A percentile compares a stretch with the other conserved stretches of the same genome.
phyloP scores from a whole-genome alignment of 2,113 vertebrate species.

The Murina feae region DNA sequence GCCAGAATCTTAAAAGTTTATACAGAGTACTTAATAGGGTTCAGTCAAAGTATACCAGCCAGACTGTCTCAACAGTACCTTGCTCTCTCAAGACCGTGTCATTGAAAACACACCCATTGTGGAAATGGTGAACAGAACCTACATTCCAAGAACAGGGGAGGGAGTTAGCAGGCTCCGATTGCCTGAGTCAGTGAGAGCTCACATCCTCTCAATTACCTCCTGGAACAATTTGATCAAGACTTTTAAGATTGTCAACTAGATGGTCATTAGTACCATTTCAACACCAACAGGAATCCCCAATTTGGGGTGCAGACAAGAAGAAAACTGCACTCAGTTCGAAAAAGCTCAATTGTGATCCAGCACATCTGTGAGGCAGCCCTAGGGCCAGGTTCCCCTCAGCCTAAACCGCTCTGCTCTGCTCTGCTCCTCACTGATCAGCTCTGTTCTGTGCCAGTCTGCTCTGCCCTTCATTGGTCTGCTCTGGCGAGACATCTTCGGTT shows the following conservation, averaged over 20 bases:
- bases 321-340: not conserved
- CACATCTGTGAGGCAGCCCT: not conserved
- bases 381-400: not conserved
- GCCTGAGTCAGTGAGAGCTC: not conserved
- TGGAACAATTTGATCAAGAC: not conserved
- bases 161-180: not conserved
- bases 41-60: not conserved
- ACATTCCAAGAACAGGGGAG: not conserved
- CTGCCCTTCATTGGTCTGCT: not conserved
- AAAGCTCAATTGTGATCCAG: not conserved
- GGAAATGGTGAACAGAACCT: not conserved
- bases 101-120: not conserved
- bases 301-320: not conserved
- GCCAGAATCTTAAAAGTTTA: not conserved
- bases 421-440: not conserved
- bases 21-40: not conserved
- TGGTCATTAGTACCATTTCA: not conserved
- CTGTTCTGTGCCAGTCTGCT: not conserved
- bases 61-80: not conserved
- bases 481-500: not conserved
- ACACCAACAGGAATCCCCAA: not conserved
- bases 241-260: not conserved
- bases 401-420: not conserved
- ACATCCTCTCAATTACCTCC: not conserved
- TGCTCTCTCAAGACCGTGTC: not conserved